Evolutionary conservation across 2,888 invertebrate genomes (phyloP).

Genomic region (Siphlonurus alternatus): DNA sequence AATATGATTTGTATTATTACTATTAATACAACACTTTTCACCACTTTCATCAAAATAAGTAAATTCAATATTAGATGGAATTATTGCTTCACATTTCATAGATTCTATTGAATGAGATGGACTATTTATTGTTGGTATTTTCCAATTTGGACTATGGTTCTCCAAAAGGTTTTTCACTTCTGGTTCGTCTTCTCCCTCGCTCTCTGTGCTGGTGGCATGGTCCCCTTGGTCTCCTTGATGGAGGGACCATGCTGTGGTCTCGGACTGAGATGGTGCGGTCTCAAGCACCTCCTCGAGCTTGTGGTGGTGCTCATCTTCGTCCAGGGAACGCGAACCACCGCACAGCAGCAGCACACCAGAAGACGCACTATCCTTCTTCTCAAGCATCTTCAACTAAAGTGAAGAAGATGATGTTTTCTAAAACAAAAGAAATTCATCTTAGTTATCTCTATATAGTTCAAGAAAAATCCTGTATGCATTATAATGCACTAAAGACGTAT

Average conservation of each 20-base stretch:
- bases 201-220: too few relatives aligned
- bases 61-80: neutral
- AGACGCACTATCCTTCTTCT: neutral
- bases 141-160: neutral
- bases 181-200: too few relatives aligned
- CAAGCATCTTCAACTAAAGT: too few relatives aligned
- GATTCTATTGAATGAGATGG: neutral
- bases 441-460: too few relatives aligned
- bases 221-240: neutral
- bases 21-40: neutral
- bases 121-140: neutral
- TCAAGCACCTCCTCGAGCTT: neutral
- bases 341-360: neutral
- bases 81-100: too few relatives aligned
- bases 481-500: too few relatives aligned
- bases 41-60: neutral
- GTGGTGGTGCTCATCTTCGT: neutral
- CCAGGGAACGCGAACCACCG: neutral
- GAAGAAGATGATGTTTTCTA: too few relatives aligned
- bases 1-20: neutral
- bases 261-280: neutral
- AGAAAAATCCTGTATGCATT: too few relatives aligned
- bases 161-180: neutral
- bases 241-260: neutral
- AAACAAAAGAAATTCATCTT: too few relatives aligned